These are phyloP conservation scores for Aricia agestis DNA, from an alignment of 1,140 invertebrate species.

Conservation along the genomic window DNA sequence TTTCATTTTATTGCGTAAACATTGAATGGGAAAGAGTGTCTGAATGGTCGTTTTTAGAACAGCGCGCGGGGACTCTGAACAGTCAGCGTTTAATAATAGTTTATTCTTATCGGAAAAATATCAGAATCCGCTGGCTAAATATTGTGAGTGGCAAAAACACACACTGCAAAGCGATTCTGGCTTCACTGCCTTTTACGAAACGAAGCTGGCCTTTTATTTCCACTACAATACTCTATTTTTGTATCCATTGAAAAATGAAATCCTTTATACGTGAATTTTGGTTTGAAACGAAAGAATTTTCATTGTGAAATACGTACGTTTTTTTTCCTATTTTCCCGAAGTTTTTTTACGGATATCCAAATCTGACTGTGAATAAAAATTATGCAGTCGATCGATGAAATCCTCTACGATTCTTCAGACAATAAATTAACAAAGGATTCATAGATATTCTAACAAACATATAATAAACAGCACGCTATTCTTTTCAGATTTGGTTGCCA, in stretches of 20 bases:
- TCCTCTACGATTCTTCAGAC: not conserved
- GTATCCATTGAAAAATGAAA: conserved; percentile 3
- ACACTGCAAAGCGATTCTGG: not conserved
- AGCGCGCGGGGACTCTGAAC: not conserved
- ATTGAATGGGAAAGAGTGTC: not conserved
- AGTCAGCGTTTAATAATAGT: not conserved
- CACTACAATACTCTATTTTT: conserved; percentile 10
- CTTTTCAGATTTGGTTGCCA: too few relatives aligned
- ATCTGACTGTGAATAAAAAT: not conserved
- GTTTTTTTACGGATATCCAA: not conserved
- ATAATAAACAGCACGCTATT: too few relatives aligned
- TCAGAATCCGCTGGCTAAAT: not conserved
- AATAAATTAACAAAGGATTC: too few relatives aligned
- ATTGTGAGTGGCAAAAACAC: conserved; percentile 4
- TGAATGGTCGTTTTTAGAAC: not conserved
- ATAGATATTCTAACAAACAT: too few relatives aligned
- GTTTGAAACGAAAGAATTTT: not conserved
- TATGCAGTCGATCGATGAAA: not conserved
- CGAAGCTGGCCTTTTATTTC: conserved; percentile 4
- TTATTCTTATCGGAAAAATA: not conserved
- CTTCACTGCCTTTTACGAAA: conserved; percentile 7
- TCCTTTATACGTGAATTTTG: conserved; percentile 4
- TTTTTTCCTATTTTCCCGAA: not conserved
- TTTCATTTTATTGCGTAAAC: too few relatives aligned
- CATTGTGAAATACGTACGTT: not conserved